These are phyloP conservation scores for Ursus arctos DNA, from an alignment of 2,113 vertebrate genomes.

Conservation along the genomic window DNA sequence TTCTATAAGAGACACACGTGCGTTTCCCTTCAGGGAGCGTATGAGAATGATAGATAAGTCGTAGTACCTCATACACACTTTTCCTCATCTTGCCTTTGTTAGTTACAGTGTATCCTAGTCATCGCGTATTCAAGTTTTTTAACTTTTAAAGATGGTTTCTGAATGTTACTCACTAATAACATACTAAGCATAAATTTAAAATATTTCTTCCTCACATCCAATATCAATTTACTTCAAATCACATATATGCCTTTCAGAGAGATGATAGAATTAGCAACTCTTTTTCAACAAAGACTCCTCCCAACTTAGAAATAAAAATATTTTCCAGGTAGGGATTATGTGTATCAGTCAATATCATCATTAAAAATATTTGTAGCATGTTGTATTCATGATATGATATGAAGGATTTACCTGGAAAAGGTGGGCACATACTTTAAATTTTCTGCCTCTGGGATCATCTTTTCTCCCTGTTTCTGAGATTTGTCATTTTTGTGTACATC, in stretches of 20 bases:
- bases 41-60: neutral
- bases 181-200: conserved; percentile 50
- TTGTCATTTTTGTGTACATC: neutral
- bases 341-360: neutral
- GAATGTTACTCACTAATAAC: conserved; percentile 12
- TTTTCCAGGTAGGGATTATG: neutral
- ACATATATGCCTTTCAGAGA: neutral
- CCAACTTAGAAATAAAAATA: conserved; percentile 53
- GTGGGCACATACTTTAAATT: neutral
- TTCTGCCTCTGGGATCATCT: neutral
- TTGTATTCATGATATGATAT: neutral
- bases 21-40: neutral
- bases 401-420: conserved; percentile 40
- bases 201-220: neutral
- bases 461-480: conserved; percentile 22
- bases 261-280: conserved; percentile 22
- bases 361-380: neutral
- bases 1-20: neutral
- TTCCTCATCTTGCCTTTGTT: neutral
- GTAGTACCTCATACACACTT: neutral
- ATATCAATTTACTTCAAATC: conserved; percentile 10
- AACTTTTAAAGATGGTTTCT: conserved; percentile 41
- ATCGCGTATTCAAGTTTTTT: neutral
- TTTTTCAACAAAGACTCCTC: conserved; percentile 18
- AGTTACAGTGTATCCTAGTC: neutral